phyloP scores from a whole-genome alignment of 2,888 invertebrate genomes.

The Lochmaea capreae region DNA sequence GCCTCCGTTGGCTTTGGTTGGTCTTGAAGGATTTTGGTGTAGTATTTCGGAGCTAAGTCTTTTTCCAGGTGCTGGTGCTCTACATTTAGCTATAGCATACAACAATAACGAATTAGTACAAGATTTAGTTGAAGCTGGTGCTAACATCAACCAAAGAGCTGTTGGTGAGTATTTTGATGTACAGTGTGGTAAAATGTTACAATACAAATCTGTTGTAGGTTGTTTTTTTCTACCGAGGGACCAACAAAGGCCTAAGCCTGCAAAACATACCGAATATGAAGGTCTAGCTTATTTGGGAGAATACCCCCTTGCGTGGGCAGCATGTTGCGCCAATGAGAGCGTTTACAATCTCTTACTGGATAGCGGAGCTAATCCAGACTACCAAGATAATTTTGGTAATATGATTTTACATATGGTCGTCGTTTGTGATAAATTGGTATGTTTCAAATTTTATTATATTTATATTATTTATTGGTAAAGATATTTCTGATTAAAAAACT shows the following conservation, averaged over 20 bases:
- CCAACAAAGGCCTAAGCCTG: constrained; percentile 84
- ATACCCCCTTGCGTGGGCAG: constrained; percentile 97
- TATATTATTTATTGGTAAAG: no score
- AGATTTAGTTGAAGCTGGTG: constrained; percentile 91
- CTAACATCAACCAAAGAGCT: constrained; percentile 92
- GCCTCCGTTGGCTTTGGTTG: no score
- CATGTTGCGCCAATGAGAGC: constrained; percentile 96
- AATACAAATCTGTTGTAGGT: constrained; percentile 61
- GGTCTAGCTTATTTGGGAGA: constrained; percentile 98
- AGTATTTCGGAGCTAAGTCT: no score
- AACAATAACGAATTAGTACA: constrained; percentile 95
- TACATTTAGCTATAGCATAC: constrained; percentile 97
- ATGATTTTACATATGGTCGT: constrained; percentile 99
- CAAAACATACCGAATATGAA: constrained; percentile 91
- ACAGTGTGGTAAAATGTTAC: no score
- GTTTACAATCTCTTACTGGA: constrained; percentile 96
- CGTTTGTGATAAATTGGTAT: constrained; percentile 94
- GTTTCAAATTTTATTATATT: constrained; percentile 44
- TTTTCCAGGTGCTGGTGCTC: constrained; percentile 83
- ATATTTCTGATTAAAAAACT: no score
- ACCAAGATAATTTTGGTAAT: constrained; percentile 97
- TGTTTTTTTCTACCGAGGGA: constrained; percentile 97
- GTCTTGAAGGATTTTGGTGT: no score
- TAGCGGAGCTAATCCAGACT: constrained; percentile 93
- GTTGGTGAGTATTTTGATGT: constrained; percentile 71